These are phyloP conservation scores for Apotomis capreana DNA, from an alignment of 2,888 invertebrate species.

Conservation along the genomic window DNA sequence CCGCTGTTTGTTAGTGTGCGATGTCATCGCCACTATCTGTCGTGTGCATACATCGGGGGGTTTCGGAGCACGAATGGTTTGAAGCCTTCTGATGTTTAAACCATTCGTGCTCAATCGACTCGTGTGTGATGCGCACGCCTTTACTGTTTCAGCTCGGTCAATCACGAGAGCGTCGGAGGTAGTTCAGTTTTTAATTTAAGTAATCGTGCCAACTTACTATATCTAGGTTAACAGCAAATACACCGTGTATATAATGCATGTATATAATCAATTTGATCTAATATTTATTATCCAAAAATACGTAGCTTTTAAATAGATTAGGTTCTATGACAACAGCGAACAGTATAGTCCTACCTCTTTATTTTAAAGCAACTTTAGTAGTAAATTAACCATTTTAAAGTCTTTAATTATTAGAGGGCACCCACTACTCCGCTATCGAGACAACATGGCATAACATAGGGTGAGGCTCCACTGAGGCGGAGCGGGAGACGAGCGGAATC, in stretches of 20 bases:
- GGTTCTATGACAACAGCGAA: conserved; percentile 11
- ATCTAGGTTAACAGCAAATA: conserved; percentile 8
- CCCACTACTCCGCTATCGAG: not conserved
- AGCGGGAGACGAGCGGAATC: too few relatives aligned
- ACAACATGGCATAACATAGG: too few relatives aligned
- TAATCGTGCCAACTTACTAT: not conserved
- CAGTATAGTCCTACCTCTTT: not conserved
- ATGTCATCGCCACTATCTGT: too few relatives aligned
- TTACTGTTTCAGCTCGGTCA: too few relatives aligned
- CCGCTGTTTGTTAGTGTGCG: too few relatives aligned
- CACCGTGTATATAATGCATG: conserved; percentile 1
- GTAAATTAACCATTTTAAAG: conserved; percentile 6
- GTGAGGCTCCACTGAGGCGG: too few relatives aligned
- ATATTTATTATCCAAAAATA: conserved; percentile 19
- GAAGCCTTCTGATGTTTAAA: too few relatives aligned
- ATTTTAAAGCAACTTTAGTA: conserved; percentile 6
- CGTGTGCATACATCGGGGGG: too few relatives aligned
- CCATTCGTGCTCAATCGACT: too few relatives aligned
- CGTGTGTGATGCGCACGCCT: too few relatives aligned
- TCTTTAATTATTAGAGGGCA: conserved; percentile 12
- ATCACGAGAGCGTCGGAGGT: too few relatives aligned
- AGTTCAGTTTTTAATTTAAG: not conserved
- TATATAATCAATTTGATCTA: not conserved
- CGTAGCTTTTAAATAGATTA: conserved; percentile 1
- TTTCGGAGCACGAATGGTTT: too few relatives aligned